Percentiles rank a stretch among this genome's conserved stretches.
phyloP scores from a whole-genome alignment of 2,797 vertebrate species.

The Poliocrania exsul region DNA sequence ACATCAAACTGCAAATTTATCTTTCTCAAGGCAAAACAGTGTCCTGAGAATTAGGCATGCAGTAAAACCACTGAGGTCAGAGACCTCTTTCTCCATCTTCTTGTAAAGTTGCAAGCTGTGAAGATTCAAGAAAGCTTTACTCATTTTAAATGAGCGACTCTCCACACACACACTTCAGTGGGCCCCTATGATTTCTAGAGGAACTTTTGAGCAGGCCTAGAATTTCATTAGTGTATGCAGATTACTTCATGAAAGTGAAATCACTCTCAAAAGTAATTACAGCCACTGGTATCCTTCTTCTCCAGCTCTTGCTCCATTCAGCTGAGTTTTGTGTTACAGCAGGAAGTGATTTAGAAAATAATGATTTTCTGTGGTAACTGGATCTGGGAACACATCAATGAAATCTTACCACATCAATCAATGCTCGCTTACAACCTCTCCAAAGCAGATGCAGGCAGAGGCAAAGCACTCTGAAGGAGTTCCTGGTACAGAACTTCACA shows the following conservation, averaged over 20 bases:
- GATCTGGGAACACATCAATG: background rate
- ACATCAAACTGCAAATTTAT: background rate
- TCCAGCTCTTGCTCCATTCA: background rate
- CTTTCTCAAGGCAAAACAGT: background rate
- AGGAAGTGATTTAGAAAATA: conserved; percentile 39
- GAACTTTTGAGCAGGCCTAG: background rate
- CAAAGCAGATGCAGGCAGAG: background rate
- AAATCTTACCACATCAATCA: background rate
- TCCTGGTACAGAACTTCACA: background rate
- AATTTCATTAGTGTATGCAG: background rate
- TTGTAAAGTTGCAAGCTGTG: background rate
- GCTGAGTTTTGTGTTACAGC: background rate
- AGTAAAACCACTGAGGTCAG: background rate
- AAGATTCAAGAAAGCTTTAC: background rate
- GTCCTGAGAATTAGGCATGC: background rate
- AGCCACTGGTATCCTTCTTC: background rate
- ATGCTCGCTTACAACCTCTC: background rate
- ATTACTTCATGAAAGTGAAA: background rate
- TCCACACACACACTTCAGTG: background rate
- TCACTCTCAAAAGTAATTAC: background rate
- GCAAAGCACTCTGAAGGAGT: background rate
- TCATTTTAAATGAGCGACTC: accelerated
- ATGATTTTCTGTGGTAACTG: background rate
- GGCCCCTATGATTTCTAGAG: background rate
- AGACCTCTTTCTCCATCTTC: background rate